phyloP scores from a whole-genome alignment of 2,888 invertebrate species.

The Epinotia brunnichana region DNA sequence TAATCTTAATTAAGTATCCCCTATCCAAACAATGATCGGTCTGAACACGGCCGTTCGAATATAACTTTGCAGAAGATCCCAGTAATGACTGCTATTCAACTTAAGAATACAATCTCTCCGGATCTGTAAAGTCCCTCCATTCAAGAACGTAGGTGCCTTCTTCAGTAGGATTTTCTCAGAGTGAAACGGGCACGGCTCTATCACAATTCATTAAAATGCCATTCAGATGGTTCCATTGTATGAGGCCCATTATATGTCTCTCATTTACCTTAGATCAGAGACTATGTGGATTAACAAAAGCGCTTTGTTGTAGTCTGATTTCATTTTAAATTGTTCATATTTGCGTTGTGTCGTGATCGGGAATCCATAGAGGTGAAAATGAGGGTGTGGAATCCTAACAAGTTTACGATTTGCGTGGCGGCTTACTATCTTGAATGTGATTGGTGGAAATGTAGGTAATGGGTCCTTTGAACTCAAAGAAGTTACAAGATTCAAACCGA shows the following conservation, averaged over 20 bases:
- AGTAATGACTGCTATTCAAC: conserved; percentile 73
- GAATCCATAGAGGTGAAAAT: too few species aligned
- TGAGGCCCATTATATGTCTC: conserved; percentile 65
- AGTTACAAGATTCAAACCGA: too few species aligned
- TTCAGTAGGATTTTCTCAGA: conserved; percentile 65
- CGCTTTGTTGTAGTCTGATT: conserved; percentile 39
- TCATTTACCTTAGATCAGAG: conserved; percentile 66
- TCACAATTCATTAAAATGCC: conserved; percentile 78
- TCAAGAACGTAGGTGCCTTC: conserved; percentile 69
- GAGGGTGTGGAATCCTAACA: too few species aligned
- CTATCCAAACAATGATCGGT: conserved; percentile 39
- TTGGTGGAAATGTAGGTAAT: too few species aligned
- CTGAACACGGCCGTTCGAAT: conserved; percentile 45
- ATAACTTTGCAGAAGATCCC: conserved; percentile 58
- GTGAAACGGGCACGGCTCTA: conserved; percentile 61
- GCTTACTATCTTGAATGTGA: too few species aligned
- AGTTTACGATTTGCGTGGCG: too few species aligned
- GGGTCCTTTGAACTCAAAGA: too few species aligned
- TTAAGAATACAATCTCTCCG: conserved; percentile 70
- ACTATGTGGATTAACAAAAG: conserved; percentile 48
- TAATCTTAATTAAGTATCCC: conserved; percentile 43
- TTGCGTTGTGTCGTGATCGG: too few species aligned
- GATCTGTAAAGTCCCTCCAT: conserved; percentile 70
- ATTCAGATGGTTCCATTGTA: conserved; percentile 73
- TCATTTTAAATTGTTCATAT: conserved; percentile 16